Percentiles rank a stretch among this genome's conserved stretches.
These are phyloP conservation scores for Melanotaenia parkinsoni DNA, from an alignment of 2,797 vertebrate genomes.

Conservation along the genomic window DNA sequence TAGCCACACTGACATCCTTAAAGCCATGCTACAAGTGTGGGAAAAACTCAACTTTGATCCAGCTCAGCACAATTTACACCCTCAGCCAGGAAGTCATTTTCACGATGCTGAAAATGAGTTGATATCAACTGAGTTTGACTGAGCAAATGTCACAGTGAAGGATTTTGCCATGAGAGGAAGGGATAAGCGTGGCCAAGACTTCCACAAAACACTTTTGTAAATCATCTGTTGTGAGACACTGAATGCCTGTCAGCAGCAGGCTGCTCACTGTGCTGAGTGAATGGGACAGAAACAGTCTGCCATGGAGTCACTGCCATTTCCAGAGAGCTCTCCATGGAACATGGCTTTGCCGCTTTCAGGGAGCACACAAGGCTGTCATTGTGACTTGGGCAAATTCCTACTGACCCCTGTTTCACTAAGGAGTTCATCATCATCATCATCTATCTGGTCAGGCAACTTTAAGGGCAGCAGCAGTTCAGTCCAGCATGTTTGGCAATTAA, in stretches of 20 bases:
- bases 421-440: slow-evolving; percentile 35
- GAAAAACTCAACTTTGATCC: not conserved
- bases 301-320: slow-evolving; percentile 58
- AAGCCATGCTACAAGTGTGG: not conserved
- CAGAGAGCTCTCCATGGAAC: slow-evolving; percentile 56
- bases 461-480: slow-evolving; percentile 7
- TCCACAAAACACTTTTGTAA: slow-evolving; percentile 59
- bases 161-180: slow-evolving; percentile 58
- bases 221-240: slow-evolving; percentile 47
- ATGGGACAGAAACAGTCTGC: slow-evolving; percentile 52
- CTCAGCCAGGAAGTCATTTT: slow-evolving; percentile 9
- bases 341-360: slow-evolving; percentile 57
- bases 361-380: slow-evolving; percentile 67
- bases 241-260: slow-evolving; percentile 51
- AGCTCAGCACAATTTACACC: slow-evolving; percentile 6
- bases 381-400: slow-evolving; percentile 49
- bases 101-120: slow-evolving; percentile 11
- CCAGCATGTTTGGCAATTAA: slow-evolving; percentile 7
- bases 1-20: not conserved
- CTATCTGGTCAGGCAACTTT: slow-evolving; percentile 26
- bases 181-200: slow-evolving; percentile 40
- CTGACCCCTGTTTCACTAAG: slow-evolving; percentile 41
- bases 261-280: slow-evolving; percentile 31
- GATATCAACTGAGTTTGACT: slow-evolving; percentile 23
- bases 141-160: slow-evolving; percentile 38